A percentile compares a stretch with the other conserved stretches of the same genome.
These are phyloP conservation scores for Neosalanx taihuensis DNA, from an alignment of 2,797 vertebrate genomes.

Conservation along the genomic window DNA sequence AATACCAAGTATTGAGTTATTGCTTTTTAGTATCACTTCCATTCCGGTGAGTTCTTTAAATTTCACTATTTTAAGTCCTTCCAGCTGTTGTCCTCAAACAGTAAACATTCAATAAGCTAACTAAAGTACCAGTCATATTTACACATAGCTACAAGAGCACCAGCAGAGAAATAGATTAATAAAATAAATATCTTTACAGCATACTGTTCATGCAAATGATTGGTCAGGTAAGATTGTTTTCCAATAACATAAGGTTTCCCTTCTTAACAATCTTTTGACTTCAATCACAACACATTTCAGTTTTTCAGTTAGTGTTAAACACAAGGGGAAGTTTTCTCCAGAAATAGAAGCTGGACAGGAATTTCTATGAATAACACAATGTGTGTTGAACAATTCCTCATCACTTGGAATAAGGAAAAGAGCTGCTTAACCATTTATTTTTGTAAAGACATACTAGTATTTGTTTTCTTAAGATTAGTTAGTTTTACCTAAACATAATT, in stretches of 20 bases:
- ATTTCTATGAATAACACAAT: slow-evolving; percentile 54
- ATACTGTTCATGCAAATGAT: slow-evolving; percentile 46
- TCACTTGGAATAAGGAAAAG: slow-evolving; percentile 44
- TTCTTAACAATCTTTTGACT: slow-evolving; percentile 29
- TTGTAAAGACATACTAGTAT: slow-evolving; percentile 68
- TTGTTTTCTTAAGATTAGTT: slow-evolving; percentile 66
- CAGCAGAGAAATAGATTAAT: slow-evolving; percentile 28
- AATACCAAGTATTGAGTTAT: slow-evolving; percentile 18
- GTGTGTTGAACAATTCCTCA: slow-evolving; percentile 54
- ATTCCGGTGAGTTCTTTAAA: slow-evolving; percentile 24
- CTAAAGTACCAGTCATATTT: slow-evolving; percentile 29
- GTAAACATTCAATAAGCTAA: slow-evolving; percentile 1
- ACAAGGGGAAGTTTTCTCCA: slow-evolving; percentile 41
- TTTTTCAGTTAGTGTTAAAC: slow-evolving; percentile 29
- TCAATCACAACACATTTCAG: slow-evolving; percentile 22
- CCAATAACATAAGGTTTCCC: slow-evolving; percentile 35
- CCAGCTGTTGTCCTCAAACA: neutral
- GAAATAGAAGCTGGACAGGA: slow-evolving; percentile 40
- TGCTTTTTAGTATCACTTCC: slow-evolving; percentile 8
- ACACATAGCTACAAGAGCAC: slow-evolving; percentile 28
- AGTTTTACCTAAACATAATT: slow-evolving; percentile 53
- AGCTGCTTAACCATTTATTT: slow-evolving; percentile 53
- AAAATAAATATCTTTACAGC: slow-evolving; percentile 24
- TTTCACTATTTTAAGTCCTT: neutral
- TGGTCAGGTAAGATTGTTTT: slow-evolving; percentile 61